Base-by-base conservation (phyloP, 2,797 vertebrate genomes). In the Clarias platycephalus region DNA sequence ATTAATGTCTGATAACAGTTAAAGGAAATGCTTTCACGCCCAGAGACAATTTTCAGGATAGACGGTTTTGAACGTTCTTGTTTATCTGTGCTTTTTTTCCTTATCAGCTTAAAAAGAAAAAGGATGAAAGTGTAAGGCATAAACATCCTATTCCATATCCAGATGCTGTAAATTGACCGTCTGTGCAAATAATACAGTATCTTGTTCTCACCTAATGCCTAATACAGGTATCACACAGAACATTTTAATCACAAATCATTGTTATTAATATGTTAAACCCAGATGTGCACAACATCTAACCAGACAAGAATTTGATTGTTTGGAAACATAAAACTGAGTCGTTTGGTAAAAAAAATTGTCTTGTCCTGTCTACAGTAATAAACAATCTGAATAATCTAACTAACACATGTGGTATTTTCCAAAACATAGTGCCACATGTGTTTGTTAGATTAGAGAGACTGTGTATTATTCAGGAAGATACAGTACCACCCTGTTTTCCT, bases 401-500 rank as follows among this genome's bases (percentile, higher is more conserved):
- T 66, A 87, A 81, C 57, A 81, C 37, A 81, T 49, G 63, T 79
- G 40, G 13, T 40, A 18, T 18, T 63, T 64, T 63, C 77, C 58
- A 63, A 40, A 79, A 26, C 24, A n/a, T 9, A 44, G 31, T 57
- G 68, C 57, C 40, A 34, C 55, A 85, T 80, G 34, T 87, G 72
- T 78, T 87, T 84, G 75, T 76, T 82, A 74, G 71, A 80, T 88
- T 75, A 84, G 68, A 44, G 31, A 79, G 76, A n/a, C 31, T 85
- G 78, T 84, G 74, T 83, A 63, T 80, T 81, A 76, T 68, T 84
- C 84, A 80, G 84, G 82, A 87, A 85, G 87, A 85, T 49, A 13
- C 10, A 53, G 49, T 53, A 15, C 64, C 82, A 72, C 31, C 82
- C 75, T 83, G 68, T 81, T 84, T 89, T 85, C 74, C 58, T 84